Evolutionary conservation across 2,113 vertebrate species (phyloP), one percentile per base, ranked within the genome.

Genomic region (Ammodytes marinus): DNA sequence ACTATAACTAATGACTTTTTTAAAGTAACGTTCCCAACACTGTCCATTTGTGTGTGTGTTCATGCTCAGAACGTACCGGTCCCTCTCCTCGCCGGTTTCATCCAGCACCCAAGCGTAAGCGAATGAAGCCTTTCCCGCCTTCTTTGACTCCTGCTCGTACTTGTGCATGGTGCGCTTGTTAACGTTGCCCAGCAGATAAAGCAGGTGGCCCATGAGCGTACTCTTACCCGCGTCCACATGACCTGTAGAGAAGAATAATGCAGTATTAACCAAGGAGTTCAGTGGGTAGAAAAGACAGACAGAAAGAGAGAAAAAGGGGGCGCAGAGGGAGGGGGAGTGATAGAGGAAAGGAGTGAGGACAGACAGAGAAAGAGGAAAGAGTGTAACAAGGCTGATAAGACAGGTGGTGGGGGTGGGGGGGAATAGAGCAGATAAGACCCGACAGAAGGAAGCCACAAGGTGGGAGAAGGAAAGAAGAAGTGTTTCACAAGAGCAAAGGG

Each of bases 101-200:
- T 99, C 98, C 94, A 99, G 95, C 47, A 99, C 98, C 98, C 98
- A 99, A 0, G 98, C 98, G 71, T 98, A 99, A 10, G 97, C 98
- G 87, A 99, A 99, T 0, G 98, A 99, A 65, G 98, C 98, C 90
- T 99, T 99, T 63, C 98, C 98, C 55, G 97, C 98, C 90, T 99
- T 99, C 91, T 99, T 99, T 5, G 98, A 97, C 81, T 99, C 98
- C 71, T 98, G 97, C 86, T 99, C 98, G 0, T 99, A 99, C 92
- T 99, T 99, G 92, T 99, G 98, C 98, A 99, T 99, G 85, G 97
- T 98, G 90, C 98, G 96, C 94, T 99, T 98, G 94, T 99, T 99
- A 88, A 99, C 97, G 42, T 99, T 96, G 70, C 98, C 98, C 94
- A 99, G 94, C 84, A 97, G 96, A 86, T 97, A 99, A 42, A 99